Base-by-base conservation (phyloP, 2,113 vertebrate genomes). In the Acinonyx jubatus region DNA sequence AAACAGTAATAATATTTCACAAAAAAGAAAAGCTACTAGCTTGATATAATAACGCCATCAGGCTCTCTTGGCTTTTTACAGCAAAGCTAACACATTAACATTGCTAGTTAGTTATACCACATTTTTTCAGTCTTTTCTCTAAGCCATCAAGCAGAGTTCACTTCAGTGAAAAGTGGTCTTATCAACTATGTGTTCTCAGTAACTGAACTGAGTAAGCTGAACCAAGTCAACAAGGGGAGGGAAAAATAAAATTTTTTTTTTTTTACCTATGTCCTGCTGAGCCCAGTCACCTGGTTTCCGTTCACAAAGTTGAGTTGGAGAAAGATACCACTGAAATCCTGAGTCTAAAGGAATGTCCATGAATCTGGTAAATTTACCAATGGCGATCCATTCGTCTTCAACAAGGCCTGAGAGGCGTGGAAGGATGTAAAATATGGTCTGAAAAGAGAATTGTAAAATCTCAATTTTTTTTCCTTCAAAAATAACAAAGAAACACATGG, bases 311-410 rank as follows among this genome's bases (percentile, higher is more conserved):
- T 98, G 98, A 0, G 25, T 96, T 86, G 95, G 94, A 71, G 99
- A 97, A 82, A 97, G 99, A 94, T 96, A 99, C 85, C 99, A 97
- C n/a, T 98, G 99, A 65, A 99, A 98, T 15, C 95, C 89, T 1
- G 97, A 66, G 66, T 96, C 98, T 81, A 98, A 95, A 61, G 98
- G 97, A 89, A 99, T 96, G 14, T 98, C 98, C 8, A 97, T 98
- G 97, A 99, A 98, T 78, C 97, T 99, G 96, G 99, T 98, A 94
- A 99, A 99, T 97, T 99, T 99, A 92, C 98, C 98, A 0, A 99
- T 92, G 1, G 99, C 83, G 45, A 99, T 99, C 99, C 99, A 99
- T 79, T 99, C 99, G 74, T 99, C 99, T 71, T 99, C 99, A 27
- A 98, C 97, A 41, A 99, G 96, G 55, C 99, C 99, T 1, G 99